A percentile compares a stretch with the other conserved stretches of the same genome.
Conservation (phyloP, 92 coral and sea anemone genomes). For the Porites rus region DNA sequence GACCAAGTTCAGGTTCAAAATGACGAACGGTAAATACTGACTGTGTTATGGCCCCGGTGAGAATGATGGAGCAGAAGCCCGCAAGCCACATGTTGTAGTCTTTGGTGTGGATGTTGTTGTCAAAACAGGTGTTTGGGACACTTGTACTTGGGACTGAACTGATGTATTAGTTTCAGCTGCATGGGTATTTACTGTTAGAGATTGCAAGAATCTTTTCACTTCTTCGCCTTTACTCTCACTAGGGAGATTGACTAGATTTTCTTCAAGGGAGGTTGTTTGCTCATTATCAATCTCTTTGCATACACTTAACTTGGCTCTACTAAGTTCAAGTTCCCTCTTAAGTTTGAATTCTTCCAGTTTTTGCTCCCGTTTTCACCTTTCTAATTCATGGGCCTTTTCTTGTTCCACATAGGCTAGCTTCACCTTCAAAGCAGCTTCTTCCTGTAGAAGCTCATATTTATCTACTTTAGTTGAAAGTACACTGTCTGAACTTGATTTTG, state of each 20-base stretch:
- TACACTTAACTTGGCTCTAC: slow-evolving; percentile 24
- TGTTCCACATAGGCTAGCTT: background rate
- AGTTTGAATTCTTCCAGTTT: slow-evolving; percentile 24
- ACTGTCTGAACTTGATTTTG: background rate
- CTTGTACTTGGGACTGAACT: background rate
- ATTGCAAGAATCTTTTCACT: slow-evolving; percentile 11
- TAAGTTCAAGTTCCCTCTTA: slow-evolving; percentile 15
- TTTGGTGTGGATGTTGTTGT: background rate
- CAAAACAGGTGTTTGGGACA: background rate
- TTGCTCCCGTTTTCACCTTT: background rate
- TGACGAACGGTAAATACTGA: slow-evolving; percentile 14
- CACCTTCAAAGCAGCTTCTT: slow-evolving; percentile 5
- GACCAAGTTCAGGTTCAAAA: background rate
- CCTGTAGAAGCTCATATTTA: slow-evolving; percentile 3
- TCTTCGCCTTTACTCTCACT: slow-evolving; percentile 5
- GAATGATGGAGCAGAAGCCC: slow-evolving; percentile 5
- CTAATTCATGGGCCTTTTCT: background rate
- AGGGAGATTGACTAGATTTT: slow-evolving; percentile 5
- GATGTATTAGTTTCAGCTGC: background rate
- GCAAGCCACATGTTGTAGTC: background rate
- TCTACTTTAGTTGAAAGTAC: background rate
- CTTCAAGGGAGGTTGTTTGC: slow-evolving; percentile 15
- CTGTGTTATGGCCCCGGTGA: slow-evolving; percentile 7
- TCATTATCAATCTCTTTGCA: slow-evolving; percentile 12
- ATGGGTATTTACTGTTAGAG: slow-evolving; percentile 9